A percentile compares a stretch with the other conserved stretches of the same genome.
phyloP scores from a whole-genome alignment of 2,113 vertebrate genomes.

The Sclerurus mexicanus region DNA sequence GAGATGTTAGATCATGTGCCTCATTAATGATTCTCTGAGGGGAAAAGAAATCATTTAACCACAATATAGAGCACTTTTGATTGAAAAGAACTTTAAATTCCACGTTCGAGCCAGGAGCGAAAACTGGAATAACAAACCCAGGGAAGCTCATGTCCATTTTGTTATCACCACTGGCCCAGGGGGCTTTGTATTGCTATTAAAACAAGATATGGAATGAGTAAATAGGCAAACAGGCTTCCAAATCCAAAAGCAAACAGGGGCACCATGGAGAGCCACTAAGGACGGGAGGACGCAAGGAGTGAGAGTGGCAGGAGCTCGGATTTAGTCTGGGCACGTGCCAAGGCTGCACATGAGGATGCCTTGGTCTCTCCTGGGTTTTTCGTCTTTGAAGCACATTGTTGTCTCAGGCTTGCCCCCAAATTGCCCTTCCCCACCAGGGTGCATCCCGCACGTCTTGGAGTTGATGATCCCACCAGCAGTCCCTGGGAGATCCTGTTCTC shows the following conservation, averaged over 20 bases:
- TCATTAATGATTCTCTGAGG: background rate
- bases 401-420: rapidly evolving
- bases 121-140: background rate
- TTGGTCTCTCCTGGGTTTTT: background rate
- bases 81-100: slow-evolving; percentile 10
- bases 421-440: background rate
- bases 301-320: background rate
- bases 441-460: background rate
- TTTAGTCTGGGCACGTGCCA: rapidly evolving
- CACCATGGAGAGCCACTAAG: background rate
- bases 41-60: slow-evolving; percentile 5
- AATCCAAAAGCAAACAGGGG: background rate
- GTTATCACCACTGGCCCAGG: background rate
- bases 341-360: background rate
- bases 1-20: background rate
- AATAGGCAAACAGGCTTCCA: background rate
- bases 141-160: background rate
- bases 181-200: background rate
- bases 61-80: background rate
- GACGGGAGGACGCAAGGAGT: background rate
- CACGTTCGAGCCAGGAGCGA: background rate
- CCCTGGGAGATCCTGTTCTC: background rate
- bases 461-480: rapidly evolving
- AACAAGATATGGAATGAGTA: background rate
- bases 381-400: background rate